Conservation (phyloP, 2,888 invertebrate species). For the Cyclophora albipunctata region DNA sequence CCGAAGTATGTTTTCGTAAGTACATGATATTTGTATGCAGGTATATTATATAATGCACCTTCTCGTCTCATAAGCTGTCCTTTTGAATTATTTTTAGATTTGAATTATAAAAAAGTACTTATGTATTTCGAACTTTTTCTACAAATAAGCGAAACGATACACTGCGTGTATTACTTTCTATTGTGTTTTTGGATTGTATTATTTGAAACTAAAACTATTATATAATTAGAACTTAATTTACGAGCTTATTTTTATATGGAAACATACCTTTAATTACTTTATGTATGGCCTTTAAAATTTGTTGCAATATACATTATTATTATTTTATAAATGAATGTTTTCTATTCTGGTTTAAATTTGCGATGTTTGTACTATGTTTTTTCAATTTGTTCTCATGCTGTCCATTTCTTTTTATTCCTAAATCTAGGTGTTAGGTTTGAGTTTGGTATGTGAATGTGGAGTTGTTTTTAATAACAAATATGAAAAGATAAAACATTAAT, state of each 20-base stretch:
- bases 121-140: neutral
- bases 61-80: too few relatives aligned
- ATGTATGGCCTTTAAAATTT: slow-evolving; percentile 26
- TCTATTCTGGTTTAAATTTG: slow-evolving; percentile 39
- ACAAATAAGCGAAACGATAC: too few relatives aligned
- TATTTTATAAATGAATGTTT: slow-evolving; percentile 25
- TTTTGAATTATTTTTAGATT: too few relatives aligned
- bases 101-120: too few relatives aligned
- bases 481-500: slow-evolving; percentile 23
- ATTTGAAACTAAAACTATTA: neutral
- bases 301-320: slow-evolving; percentile 36
- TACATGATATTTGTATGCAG: neutral
- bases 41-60: too few relatives aligned
- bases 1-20: slow-evolving; percentile 9
- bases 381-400: slow-evolving; percentile 57
- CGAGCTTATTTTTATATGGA: slow-evolving; percentile 24
- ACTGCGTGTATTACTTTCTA: neutral
- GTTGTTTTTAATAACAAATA: slow-evolving; percentile 59
- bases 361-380: slow-evolving; percentile 54
- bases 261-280: slow-evolving; percentile 17
- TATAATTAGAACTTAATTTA: slow-evolving; percentile 7
- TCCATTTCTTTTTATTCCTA: slow-evolving; percentile 36
- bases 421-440: slow-evolving; percentile 23
- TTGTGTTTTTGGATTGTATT: neutral
- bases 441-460: slow-evolving; percentile 38